A percentile compares a stretch with the other conserved stretches of the same genome.
Conservation (phyloP, 2,797 vertebrate species). For the Discoglossus pictus region DNA sequence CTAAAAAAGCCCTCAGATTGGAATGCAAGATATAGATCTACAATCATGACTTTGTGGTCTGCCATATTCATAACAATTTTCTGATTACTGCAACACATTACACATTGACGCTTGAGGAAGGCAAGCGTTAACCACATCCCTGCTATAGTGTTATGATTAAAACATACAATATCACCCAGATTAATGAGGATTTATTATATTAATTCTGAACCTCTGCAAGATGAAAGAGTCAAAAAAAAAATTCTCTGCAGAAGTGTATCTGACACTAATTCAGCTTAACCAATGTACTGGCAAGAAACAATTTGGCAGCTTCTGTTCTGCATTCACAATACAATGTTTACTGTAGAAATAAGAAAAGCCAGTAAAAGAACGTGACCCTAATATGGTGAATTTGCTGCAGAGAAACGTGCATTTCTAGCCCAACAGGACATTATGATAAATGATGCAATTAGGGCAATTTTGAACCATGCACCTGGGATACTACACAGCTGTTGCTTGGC, state of each 20-base stretch:
- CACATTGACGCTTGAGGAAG: too few relatives aligned
- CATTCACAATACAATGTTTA: constrained; percentile 53
- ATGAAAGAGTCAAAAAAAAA: too few relatives aligned
- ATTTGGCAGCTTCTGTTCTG: constrained; percentile 14
- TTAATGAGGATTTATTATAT: too few relatives aligned
- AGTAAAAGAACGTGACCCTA: constrained; percentile 56
- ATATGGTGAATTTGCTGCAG: constrained; percentile 51
- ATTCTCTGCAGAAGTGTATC: neutral
- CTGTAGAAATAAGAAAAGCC: constrained; percentile 60
- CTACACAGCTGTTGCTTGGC: constrained; percentile 47
- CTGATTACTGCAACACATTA: too few relatives aligned
- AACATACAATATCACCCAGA: too few relatives aligned
- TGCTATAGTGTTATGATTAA: neutral
- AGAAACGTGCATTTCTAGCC: constrained; percentile 55
- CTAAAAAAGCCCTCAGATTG: too few relatives aligned
- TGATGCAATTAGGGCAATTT: constrained; percentile 61
- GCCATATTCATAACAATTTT: too few relatives aligned
- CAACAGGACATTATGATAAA: constrained; percentile 58
- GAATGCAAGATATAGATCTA: too few relatives aligned
- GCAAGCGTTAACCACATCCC: constrained; percentile 13
- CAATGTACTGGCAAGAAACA: constrained; percentile 45
- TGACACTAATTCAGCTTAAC: constrained; percentile 41
- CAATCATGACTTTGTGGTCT: too few relatives aligned
- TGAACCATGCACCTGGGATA: constrained; percentile 58
- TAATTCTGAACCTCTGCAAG: too few relatives aligned